phyloP scores from a whole-genome alignment of 2,888 invertebrate genomes.

The Ormyrus rosae region DNA sequence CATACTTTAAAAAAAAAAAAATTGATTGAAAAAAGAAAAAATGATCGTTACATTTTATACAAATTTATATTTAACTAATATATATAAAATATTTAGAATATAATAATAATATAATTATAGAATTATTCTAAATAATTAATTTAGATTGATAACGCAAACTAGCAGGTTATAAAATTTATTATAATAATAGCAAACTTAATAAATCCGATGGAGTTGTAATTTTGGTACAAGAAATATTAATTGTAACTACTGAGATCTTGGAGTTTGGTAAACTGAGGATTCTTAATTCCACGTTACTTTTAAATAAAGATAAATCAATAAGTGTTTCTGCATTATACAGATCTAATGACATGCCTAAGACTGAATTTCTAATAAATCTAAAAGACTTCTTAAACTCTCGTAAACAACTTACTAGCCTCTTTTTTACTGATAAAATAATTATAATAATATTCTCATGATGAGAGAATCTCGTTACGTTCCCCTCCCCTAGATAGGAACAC shows the following conservation, averaged over 20 bases:
- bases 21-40: no score
- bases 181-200: not conserved
- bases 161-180: not conserved
- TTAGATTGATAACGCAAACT: not conserved
- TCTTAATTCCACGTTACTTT: not conserved
- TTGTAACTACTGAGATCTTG: not conserved
- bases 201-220: not conserved
- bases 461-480: no score
- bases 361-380: not conserved
- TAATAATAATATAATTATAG: no score
- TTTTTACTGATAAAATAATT: no score
- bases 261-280: not conserved
- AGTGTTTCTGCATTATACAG: not conserved
- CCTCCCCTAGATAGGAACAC: no score
- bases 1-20: no score
- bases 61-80: no score
- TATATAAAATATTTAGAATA: no score
- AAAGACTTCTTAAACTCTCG: not conserved
- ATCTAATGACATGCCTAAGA: not conserved
- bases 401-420: no score
- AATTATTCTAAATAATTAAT: no score
- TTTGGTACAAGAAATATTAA: not conserved
- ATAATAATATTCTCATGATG: no score
- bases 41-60: no score
- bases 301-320: not conserved